Conservation (phyloP, 2,797 vertebrate species). For the Okamejei kenojei region DNA sequence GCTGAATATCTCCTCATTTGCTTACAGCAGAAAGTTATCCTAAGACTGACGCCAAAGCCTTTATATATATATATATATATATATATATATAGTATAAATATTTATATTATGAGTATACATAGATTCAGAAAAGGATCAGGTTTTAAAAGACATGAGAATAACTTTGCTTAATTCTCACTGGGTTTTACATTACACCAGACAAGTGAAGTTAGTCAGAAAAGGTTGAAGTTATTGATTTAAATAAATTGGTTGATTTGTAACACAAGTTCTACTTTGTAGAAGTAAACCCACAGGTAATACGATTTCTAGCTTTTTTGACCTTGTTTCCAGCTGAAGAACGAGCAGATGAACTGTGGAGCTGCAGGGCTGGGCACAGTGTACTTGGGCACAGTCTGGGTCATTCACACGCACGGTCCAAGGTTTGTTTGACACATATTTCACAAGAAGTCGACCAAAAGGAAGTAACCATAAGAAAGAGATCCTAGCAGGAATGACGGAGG, state of each 20-base stretch:
- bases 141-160: not conserved
- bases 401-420: not conserved
- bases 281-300: not conserved
- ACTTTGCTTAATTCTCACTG: not conserved
- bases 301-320: not conserved
- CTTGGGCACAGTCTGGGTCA: not conserved
- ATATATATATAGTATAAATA: no score
- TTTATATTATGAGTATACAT: no score
- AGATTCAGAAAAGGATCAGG: not conserved
- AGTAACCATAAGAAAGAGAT: no score
- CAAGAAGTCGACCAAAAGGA: not conserved
- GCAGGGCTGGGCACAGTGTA: not conserved
- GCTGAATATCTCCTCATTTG: no score
- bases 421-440: not conserved
- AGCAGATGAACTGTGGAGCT: not conserved
- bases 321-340: not conserved
- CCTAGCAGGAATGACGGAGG: no score
- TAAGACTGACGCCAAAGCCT: no score
- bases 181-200: not conserved
- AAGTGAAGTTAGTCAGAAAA: not conserved
- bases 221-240: not conserved
- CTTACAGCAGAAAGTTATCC: no score
- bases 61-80: no score
- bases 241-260: not conserved
- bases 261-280: not conserved